Evolutionary conservation across 2,113 vertebrate species (phyloP), one percentile per base, ranked within the genome.

Genomic region (Coturnix japonica): DNA sequence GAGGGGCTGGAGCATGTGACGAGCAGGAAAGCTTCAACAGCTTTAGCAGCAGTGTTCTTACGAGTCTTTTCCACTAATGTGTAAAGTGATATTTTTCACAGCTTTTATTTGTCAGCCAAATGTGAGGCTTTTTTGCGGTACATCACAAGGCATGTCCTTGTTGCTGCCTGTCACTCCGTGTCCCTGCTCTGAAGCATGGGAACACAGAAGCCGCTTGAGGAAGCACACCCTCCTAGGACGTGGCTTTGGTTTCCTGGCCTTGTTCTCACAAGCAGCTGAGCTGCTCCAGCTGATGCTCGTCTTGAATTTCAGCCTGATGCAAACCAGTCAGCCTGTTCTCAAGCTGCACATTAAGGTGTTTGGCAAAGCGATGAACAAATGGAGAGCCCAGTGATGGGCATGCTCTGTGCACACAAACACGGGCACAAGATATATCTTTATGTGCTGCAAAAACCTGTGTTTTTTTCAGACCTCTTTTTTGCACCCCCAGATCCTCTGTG

Each of bases 281-380:
- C 66, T 72, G 7, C 33, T 54, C 6, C 47, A 61, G 61, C 49
- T 71, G 61, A 6, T 43, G 74, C 57, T 86, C 41, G 35, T 11
- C 33, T 30, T 46, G 35, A 47, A 4, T 26, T 37, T 41, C 76
- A 81, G 57, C 86, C 67, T 3, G 49, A 11, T 2, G 10, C 33
- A n/a, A 23, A 16, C 9, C 2, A 5, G 25, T 25, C 2, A 1
- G 30, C 61, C 26, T 0, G 0, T 37, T 83, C 47, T 35, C 23
- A 9, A 12, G 54, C 47, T 1, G 0, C 23, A 2, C 0, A 2
- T 28, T 46, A 8, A 6, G 22, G 5, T 8, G 12, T 13, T 56
- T 31, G 61, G 9, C 53, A 13, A 22, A 30, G 41, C 1, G 39
- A 25, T 3, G 1, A 13, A 65, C 41, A 23, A 30, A 13, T 7